phyloP scores from a whole-genome alignment of 2,888 invertebrate species.

The Limnephilus marmoratus region DNA sequence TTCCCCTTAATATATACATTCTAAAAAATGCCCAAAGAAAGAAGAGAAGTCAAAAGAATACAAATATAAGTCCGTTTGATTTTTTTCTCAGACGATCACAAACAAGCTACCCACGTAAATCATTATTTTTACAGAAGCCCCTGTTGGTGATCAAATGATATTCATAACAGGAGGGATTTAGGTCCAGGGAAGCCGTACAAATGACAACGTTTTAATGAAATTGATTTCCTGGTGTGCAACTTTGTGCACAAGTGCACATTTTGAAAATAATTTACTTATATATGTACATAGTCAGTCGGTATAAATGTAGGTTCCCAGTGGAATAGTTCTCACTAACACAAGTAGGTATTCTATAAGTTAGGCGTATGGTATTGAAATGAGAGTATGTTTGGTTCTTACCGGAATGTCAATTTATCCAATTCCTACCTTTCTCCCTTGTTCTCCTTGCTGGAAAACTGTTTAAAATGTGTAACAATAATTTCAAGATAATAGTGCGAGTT shows the following conservation, averaged over 20 bases:
- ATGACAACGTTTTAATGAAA: neutral
- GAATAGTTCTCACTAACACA: too few species aligned
- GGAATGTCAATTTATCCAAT: too few species aligned
- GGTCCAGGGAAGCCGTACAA: neutral
- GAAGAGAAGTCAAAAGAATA: neutral
- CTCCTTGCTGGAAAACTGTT: too few species aligned
- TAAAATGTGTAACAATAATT: too few species aligned
- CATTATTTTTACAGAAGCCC: conserved; percentile 40
- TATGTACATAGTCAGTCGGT: too few species aligned
- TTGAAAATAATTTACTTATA: too few species aligned
- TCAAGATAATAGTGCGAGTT: too few species aligned
- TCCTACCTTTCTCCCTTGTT: too few species aligned
- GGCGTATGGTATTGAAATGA: too few species aligned
- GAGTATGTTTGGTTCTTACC: too few species aligned
- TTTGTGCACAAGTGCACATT: neutral
- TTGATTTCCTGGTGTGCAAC: neutral
- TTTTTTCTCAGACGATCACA: neutral
- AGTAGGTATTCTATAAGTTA: too few species aligned
- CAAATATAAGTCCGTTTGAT: neutral
- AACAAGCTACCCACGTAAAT: conserved; percentile 11
- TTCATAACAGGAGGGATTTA: neutral
- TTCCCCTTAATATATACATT: neutral
- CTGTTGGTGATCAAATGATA: conserved; percentile 16
- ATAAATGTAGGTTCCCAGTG: too few species aligned
- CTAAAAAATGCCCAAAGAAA: neutral